These are phyloP conservation scores for Metaphire vulgaris DNA, from an alignment of 1,140 invertebrate species.

Conservation along the genomic window DNA sequence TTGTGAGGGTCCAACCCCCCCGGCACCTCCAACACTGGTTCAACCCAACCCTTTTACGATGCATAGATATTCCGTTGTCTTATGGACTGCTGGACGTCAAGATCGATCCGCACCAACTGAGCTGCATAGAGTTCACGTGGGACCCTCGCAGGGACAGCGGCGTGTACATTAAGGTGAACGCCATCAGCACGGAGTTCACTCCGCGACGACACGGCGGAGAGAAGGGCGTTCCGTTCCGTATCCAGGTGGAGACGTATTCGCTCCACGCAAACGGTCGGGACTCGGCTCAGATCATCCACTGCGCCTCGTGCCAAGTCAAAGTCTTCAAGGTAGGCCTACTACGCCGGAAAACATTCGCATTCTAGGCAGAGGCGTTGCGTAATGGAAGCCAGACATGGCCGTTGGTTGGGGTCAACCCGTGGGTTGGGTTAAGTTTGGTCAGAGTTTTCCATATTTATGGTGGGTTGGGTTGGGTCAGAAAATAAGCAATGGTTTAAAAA, in stretches of 20 bases:
- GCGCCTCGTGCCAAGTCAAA: constrained; percentile 91
- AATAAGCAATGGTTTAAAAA: too few relatives aligned
- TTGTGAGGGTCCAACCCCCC: too few relatives aligned
- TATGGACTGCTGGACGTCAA: constrained; percentile 79
- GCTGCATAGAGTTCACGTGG: constrained; percentile 84
- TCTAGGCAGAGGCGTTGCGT: too few relatives aligned
- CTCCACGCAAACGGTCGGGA: constrained; percentile 52
- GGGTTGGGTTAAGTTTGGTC: too few relatives aligned
- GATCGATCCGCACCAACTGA: constrained; percentile 67
- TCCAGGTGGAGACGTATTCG: constrained; percentile 70
- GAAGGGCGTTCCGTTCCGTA: constrained; percentile 91
- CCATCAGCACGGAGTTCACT: constrained; percentile 95
- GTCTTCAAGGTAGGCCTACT: constrained; percentile 60
- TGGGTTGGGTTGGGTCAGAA: too few relatives aligned
- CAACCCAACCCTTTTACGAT: too few relatives aligned
- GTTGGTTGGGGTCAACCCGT: too few relatives aligned
- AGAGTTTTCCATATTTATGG: too few relatives aligned
- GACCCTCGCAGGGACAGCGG: constrained; percentile 92
- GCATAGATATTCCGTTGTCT: constrained; percentile 75
- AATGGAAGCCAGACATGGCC: too few relatives aligned
- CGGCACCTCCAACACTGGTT: too few relatives aligned
- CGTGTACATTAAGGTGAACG: constrained; percentile 67
- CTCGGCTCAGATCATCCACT: constrained; percentile 63
- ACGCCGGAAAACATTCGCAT: too few relatives aligned
- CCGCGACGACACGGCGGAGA: constrained; percentile 96